Evolutionary conservation across 1,140 invertebrate species (phyloP), one percentile per base, ranked within the genome.

Genomic region (Drosophila murphyi): DNA sequence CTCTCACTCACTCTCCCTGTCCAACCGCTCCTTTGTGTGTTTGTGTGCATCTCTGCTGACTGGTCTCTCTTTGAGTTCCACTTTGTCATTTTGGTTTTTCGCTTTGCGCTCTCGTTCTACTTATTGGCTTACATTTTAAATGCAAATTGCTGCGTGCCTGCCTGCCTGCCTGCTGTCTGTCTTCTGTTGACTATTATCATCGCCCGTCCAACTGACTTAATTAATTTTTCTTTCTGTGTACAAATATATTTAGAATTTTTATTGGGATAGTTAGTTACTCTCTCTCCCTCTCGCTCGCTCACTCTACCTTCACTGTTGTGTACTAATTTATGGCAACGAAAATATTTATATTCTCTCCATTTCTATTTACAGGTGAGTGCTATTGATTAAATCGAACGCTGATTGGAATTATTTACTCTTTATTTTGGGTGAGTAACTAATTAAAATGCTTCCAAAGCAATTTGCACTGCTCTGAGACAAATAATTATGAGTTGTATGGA

Each of bases 51-150:
- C 2, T 55, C 6, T 62, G 59, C 20, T 39, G 37, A 7, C 48
- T 63, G 50, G n/a, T 28, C 37, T 31, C 37, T 20, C 50, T 63
- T 63, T 62, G 20, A 62, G 29, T 62, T 20, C 32, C 51, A 63
- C 20, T 64, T 68, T 56, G 52, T 73, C 50, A 45, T 67, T 79
- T 59, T 34, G 55, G 48, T 62, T 61, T 57, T 41, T 73, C 20
- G 73, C 37, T 76, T 72, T 67, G 55, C 12, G 45, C 10, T 60
- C 60, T 51, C 55, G 35, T 55, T 78, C 57, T 54, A 62, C 67
- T 71, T 76, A 67, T 82, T 82, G 72, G 81, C 80, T 72, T 72
- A 83, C 80, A 80, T 83, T 85, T 82, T 61, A 65, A 64, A 83
- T 76, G 67, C 64, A 83, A 76, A 83, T 78, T 78, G 60, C 61